Conservation (phyloP, 53 echinoderm and acorn worm genomes). For the Crossaster papposus region DNA sequence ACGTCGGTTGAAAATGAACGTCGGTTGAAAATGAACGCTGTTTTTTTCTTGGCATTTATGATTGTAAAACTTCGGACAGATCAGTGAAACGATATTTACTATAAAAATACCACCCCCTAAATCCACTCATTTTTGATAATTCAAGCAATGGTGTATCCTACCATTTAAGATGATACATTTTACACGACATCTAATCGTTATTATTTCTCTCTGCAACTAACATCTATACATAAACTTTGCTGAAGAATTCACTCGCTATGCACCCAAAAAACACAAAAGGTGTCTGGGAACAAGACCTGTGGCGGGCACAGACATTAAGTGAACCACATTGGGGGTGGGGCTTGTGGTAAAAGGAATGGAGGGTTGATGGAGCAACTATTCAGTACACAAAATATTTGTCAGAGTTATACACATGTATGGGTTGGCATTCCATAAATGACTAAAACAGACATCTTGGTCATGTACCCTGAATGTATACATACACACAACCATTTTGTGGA, state of each 20-base stretch:
- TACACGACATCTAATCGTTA: too few species aligned
- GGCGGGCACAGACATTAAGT: not conserved
- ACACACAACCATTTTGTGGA: not conserved
- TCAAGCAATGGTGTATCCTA: too few species aligned
- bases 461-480: not conserved
- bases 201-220: too few species aligned
- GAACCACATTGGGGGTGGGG: constrained; percentile 2
- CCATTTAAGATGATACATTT: too few species aligned
- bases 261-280: not conserved
- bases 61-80: too few species aligned
- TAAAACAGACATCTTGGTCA: not conserved
- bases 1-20: too few species aligned
- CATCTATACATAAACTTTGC: too few species aligned
- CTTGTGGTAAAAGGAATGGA: not conserved
- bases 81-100: too few species aligned
- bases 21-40: too few species aligned
- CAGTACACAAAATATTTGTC: not conserved
- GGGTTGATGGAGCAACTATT: not conserved
- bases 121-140: too few species aligned
- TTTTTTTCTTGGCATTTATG: too few species aligned
- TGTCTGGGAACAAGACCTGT: not conserved
- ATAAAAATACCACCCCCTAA: too few species aligned
- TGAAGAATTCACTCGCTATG: not conserved
- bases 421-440: not conserved
- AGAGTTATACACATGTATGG: not conserved